phyloP scores from a whole-genome alignment of 2,113 vertebrate genomes.

The Oryctolagus cuniculus region mOryCun1.1 NC_091434.1:58773501-58774000 shows the following conservation, averaged over 20 bases:
- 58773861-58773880: not conserved
- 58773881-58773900: not conserved
- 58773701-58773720: too few species aligned
- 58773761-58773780: not conserved
- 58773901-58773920: not conserved
- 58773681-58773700: too few species aligned
- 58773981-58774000: not conserved
- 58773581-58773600: too few species aligned
- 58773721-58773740: not conserved
- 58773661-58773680: too few species aligned
- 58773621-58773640: too few species aligned
- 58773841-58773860: too few species aligned
- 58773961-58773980: not conserved
- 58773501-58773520: not conserved
- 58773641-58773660: too few species aligned
- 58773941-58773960: not conserved
- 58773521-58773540: not conserved
- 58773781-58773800: not conserved
- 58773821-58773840: not conserved
- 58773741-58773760: not conserved
- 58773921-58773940: slow-evolving; percentile 10
- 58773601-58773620: too few species aligned
- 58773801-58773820: not conserved
- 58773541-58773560: too few species aligned
- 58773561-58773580: too few species aligned